Evolutionary conservation across 2,113 vertebrate species (phyloP).

Genomic region (Elaphurus davidianus): DNA sequence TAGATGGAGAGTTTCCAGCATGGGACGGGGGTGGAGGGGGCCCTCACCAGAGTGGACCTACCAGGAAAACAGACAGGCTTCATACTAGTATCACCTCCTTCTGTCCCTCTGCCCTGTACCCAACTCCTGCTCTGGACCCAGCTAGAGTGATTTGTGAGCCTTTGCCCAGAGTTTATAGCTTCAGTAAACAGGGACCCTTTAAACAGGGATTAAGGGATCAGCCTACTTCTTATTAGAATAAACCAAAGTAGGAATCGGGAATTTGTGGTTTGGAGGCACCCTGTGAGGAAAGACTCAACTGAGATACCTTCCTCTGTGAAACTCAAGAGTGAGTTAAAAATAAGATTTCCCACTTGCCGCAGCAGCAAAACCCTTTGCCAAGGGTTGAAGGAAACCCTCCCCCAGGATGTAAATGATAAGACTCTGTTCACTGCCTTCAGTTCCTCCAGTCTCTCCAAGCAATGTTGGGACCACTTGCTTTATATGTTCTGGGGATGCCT

Average conservation of each 20-base stretch:
- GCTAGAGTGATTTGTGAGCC: conserved; percentile 35
- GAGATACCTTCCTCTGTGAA: not conserved
- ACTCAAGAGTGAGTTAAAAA: not conserved
- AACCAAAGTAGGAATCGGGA: conserved; percentile 47
- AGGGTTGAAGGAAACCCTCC: not conserved
- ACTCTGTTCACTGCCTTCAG: not conserved
- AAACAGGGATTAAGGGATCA: conserved; percentile 61
- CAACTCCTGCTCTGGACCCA: not conserved
- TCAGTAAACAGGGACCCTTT: conserved; percentile 46
- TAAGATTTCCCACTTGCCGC: not conserved
- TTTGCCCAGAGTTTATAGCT: conserved; percentile 41
- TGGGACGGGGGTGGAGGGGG: fast-evolving
- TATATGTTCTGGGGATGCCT: not conserved
- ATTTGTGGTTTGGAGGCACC: conserved; percentile 57
- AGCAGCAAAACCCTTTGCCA: not conserved
- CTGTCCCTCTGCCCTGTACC: not conserved
- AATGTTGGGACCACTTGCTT: not conserved
- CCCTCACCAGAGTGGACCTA: not conserved
- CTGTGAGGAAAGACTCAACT: not conserved
- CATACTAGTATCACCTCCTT: not conserved
- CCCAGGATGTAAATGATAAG: not conserved
- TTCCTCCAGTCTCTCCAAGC: not conserved
- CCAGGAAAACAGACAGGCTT: not conserved
- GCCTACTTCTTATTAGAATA: conserved; percentile 47
- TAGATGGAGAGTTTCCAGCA: not conserved